Evolutionary conservation across 2,113 vertebrate genomes (phyloP).

Genomic region (Stegostoma tigrinum): DNA sequence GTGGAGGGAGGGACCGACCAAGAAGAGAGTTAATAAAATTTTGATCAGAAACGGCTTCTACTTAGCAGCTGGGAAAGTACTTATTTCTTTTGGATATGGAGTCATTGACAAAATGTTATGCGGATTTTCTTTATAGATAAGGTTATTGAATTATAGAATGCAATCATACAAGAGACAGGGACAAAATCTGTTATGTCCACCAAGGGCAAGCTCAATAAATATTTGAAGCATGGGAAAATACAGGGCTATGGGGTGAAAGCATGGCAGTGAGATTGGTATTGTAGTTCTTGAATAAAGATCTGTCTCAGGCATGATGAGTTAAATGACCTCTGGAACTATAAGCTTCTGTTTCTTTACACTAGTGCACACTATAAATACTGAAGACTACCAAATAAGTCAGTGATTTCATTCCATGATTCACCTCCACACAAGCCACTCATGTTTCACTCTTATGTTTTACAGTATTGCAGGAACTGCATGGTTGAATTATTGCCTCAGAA

Average conservation of each 20-base stretch:
- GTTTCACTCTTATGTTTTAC: not conserved
- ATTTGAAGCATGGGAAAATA: not conserved
- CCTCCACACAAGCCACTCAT: not conserved
- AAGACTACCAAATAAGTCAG: not conserved
- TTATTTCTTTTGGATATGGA: not conserved
- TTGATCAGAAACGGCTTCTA: not conserved
- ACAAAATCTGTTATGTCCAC: not conserved
- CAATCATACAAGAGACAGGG: not conserved
- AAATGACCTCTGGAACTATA: not conserved
- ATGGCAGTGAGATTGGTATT: not conserved
- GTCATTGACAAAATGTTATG: not conserved
- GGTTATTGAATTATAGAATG: not conserved
- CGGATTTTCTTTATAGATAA: not conserved
- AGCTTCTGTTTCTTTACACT: not conserved
- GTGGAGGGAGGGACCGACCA: not conserved
- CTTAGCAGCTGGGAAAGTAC: not conserved
- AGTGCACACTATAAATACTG: not conserved
- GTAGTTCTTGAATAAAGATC: not conserved
- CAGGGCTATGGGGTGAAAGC: not conserved
- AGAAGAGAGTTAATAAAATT: not conserved
- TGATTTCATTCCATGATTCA: not conserved
- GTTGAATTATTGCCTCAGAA: constrained; percentile 24
- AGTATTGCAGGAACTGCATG: not conserved
- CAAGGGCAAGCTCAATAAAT: not conserved
- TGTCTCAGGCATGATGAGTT: not conserved